A percentile compares a stretch with the other conserved stretches of the same genome.
phyloP scores from a whole-genome alignment of 2,113 vertebrate genomes.

The Cryptomyrus ogoouensis region DNA sequence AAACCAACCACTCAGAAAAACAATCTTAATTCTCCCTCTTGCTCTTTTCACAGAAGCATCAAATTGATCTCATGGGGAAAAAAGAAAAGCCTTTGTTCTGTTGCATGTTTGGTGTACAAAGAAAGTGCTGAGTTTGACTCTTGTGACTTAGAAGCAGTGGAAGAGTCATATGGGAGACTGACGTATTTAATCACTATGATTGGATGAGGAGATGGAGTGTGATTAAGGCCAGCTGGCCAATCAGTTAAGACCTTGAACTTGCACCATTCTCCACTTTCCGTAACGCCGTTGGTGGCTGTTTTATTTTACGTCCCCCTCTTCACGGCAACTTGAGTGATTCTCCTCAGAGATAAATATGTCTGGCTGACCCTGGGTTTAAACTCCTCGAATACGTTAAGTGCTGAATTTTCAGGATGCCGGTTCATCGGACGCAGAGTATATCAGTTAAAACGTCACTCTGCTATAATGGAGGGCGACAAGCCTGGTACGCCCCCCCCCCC shows the following conservation, averaged over 20 bases:
- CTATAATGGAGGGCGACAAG: neutral
- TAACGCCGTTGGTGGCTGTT: slow-evolving; percentile 48
- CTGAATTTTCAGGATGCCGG: slow-evolving; percentile 18
- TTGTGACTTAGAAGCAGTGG: slow-evolving; percentile 50
- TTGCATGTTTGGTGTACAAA: slow-evolving; percentile 24
- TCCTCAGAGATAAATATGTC: slow-evolving; percentile 4
- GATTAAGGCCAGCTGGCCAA: slow-evolving; percentile 73
- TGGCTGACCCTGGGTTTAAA: slow-evolving; percentile 25
- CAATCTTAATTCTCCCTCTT: neutral
- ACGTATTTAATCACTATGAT: slow-evolving; percentile 83
- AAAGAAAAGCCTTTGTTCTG: neutral
- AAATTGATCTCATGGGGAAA: neutral
- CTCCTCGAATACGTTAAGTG: slow-evolving; percentile 28
- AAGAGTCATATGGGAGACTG: slow-evolving; percentile 62
- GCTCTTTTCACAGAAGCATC: neutral
- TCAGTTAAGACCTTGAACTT: slow-evolving; percentile 91
- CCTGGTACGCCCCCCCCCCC: neutral
- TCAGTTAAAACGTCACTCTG: neutral
- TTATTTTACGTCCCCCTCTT: neutral
- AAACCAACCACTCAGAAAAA: neutral
- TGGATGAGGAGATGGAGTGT: slow-evolving; percentile 71
- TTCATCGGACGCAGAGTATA: neutral
- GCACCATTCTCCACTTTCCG: slow-evolving; percentile 58
- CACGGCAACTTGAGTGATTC: slow-evolving; percentile 30
- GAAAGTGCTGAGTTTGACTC: slow-evolving; percentile 60